A percentile compares a stretch with the other conserved stretches of the same genome.
Evolutionary conservation across 2,888 invertebrate species (phyloP).

Genomic region (Dione vanillae): DNA sequence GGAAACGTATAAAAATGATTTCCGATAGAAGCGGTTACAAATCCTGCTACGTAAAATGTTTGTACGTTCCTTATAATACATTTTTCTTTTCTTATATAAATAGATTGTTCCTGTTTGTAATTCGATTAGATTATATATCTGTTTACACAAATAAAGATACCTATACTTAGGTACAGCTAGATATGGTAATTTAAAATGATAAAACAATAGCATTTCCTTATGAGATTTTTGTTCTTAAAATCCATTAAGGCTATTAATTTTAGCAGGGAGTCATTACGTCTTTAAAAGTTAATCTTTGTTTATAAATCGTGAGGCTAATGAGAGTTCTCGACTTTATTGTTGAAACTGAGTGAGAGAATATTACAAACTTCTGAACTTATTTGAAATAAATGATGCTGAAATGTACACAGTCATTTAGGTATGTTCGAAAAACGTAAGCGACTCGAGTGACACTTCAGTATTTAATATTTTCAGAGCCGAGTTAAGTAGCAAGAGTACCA

Average conservation of each 20-base stretch:
- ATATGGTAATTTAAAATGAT: background rate
- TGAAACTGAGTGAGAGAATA: slow-evolving; percentile 52
- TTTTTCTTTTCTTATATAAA: too few species aligned
- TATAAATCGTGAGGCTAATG: slow-evolving; percentile 61
- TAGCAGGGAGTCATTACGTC: slow-evolving; percentile 49
- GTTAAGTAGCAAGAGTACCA: slow-evolving; percentile 28
- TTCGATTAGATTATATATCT: too few species aligned
- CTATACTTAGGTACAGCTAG: background rate
- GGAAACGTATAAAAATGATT: too few species aligned
- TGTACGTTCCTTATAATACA: too few species aligned
- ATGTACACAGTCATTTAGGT: slow-evolving; percentile 49
- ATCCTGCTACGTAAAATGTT: too few species aligned
- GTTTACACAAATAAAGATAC: too few species aligned
- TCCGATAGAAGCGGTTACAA: too few species aligned
- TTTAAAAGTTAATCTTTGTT: slow-evolving; percentile 56
- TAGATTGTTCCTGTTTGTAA: too few species aligned
- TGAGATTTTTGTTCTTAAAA: slow-evolving; percentile 22
- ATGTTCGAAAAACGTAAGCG: slow-evolving; percentile 44
- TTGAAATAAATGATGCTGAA: slow-evolving; percentile 51
- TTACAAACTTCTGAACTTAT: slow-evolving; percentile 51
- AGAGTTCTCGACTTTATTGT: slow-evolving; percentile 56
- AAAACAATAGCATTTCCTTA: background rate
- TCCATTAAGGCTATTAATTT: slow-evolving; percentile 47
- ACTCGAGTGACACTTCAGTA: slow-evolving; percentile 39
- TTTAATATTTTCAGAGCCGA: slow-evolving; percentile 33